These are phyloP conservation scores for Trichogramma evanescens DNA, from an alignment of 2,888 invertebrate species.

Conservation along the genomic window DNA sequence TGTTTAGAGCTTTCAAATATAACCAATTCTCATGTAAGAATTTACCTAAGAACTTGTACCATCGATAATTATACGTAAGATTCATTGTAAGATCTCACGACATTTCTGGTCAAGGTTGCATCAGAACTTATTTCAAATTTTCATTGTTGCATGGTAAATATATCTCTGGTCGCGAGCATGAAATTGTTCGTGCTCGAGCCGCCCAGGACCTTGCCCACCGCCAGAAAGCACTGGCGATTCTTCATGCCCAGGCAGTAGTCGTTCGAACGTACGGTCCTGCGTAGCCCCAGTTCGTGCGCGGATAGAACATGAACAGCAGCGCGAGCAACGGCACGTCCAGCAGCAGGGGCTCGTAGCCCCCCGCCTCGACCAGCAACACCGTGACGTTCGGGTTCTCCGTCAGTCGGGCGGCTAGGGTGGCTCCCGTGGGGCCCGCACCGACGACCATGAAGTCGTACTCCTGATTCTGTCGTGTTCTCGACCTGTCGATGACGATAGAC, in stretches of 20 bases:
- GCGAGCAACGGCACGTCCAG: slow-evolving; percentile 71
- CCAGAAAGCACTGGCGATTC: slow-evolving; percentile 37
- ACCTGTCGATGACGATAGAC: slow-evolving; percentile 27
- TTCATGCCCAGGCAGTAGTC: slow-evolving; percentile 58
- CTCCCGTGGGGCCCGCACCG: slow-evolving; percentile 76
- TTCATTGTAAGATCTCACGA: no score
- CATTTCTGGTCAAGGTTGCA: no score
- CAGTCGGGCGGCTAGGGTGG: slow-evolving; percentile 66
- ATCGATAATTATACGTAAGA: no score
- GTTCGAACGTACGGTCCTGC: slow-evolving; percentile 68
- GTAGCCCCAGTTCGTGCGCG: slow-evolving; percentile 70
- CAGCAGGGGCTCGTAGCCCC: slow-evolving; percentile 58
- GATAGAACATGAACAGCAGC: slow-evolving; percentile 62
- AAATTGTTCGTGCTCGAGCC: slow-evolving; percentile 73
- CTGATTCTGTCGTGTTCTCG: slow-evolving; percentile 48
- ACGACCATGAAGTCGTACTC: slow-evolving; percentile 73
- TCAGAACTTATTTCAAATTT: no score
- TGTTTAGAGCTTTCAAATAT: no score
- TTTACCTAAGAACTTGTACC: no score
- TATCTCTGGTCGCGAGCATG: slow-evolving; percentile 65
- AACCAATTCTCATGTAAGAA: no score
- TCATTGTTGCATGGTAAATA: no score
- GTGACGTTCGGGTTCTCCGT: slow-evolving; percentile 64
- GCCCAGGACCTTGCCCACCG: slow-evolving; percentile 70
- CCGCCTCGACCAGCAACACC: slow-evolving; percentile 67